A percentile compares a stretch with the other conserved stretches of the same genome.
phyloP scores from a whole-genome alignment of 92 coral and sea anemone species.

The Porites rus region DNA sequence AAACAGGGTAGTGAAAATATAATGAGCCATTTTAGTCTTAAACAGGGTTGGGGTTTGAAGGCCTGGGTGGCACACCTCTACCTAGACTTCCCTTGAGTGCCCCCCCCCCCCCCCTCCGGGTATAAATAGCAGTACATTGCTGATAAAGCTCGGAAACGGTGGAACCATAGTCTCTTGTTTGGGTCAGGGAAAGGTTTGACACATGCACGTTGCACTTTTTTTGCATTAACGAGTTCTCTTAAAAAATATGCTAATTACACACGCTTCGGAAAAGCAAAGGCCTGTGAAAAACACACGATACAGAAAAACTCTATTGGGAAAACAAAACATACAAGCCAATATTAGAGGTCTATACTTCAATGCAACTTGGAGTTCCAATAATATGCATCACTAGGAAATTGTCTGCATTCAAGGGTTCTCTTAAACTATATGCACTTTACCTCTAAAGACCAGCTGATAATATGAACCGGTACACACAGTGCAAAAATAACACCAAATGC shows the following conservation, averaged over 20 bases:
- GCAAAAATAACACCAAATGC: slow-evolving; percentile 84
- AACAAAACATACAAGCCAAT: too few species aligned
- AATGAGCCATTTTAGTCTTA: too few species aligned
- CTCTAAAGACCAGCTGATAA: slow-evolving; percentile 91
- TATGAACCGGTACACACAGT: slow-evolving; percentile 81
- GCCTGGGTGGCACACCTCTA: too few species aligned
- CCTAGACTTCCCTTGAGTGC: too few species aligned
- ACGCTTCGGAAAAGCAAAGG: neutral
- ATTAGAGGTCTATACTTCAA: too few species aligned
- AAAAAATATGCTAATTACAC: neutral
- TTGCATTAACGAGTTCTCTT: neutral
- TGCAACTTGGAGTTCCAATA: neutral
- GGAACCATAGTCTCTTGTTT: neutral
- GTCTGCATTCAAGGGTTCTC: neutral
- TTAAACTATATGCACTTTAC: slow-evolving; percentile 26
- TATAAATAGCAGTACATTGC: neutral
- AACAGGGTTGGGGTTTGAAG: too few species aligned
- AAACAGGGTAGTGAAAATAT: too few species aligned
- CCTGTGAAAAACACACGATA: neutral
- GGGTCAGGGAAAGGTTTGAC: neutral
- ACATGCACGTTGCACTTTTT: neutral
- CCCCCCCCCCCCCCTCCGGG: too few species aligned
- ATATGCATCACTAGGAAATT: neutral
- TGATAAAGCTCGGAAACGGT: neutral
- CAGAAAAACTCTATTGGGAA: neutral